Conservation (phyloP, 2,888 invertebrate genomes). For the Tetheella fluctuosa region DNA sequence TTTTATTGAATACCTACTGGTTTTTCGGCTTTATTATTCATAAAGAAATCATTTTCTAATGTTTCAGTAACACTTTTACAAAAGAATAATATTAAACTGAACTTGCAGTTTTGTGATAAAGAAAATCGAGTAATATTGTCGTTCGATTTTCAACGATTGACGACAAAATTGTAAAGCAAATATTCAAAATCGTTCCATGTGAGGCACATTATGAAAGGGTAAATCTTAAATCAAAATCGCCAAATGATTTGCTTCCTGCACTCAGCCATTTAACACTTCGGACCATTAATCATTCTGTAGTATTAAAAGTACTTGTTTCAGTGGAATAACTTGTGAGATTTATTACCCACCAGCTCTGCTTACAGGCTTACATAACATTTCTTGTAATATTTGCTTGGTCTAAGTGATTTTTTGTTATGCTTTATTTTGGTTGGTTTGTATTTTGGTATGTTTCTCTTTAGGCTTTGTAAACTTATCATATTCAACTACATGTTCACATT, state of each 20-base stretch:
- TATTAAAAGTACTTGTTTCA: constrained; percentile 37
- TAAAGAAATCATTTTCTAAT: too few species aligned
- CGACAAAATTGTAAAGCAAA: neutral
- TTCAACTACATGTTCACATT: too few species aligned
- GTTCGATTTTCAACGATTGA: neutral
- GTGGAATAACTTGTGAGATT: constrained; percentile 35
- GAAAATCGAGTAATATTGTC: neutral
- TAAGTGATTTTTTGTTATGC: neutral
- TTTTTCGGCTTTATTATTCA: too few species aligned
- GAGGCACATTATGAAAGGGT: neutral
- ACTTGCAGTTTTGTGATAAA: neutral
- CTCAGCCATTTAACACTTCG: constrained; percentile 2
- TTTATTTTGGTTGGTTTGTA: neutral
- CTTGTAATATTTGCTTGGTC: neutral
- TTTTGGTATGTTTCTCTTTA: too few species aligned
- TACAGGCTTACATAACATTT: constrained; percentile 12
- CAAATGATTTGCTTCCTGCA: constrained; percentile 8
- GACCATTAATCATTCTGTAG: constrained; percentile 35
- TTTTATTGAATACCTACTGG: too few species aligned
- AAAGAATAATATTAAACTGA: too few species aligned
- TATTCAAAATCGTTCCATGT: neutral
- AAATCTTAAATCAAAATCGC: constrained; percentile 6
- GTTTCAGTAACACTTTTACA: too few species aligned
- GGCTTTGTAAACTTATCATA: too few species aligned
- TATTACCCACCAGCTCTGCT: constrained; percentile 25